Conservation (phyloP, 2,797 vertebrate species). For the Hyperoplus immaculatus region DNA sequence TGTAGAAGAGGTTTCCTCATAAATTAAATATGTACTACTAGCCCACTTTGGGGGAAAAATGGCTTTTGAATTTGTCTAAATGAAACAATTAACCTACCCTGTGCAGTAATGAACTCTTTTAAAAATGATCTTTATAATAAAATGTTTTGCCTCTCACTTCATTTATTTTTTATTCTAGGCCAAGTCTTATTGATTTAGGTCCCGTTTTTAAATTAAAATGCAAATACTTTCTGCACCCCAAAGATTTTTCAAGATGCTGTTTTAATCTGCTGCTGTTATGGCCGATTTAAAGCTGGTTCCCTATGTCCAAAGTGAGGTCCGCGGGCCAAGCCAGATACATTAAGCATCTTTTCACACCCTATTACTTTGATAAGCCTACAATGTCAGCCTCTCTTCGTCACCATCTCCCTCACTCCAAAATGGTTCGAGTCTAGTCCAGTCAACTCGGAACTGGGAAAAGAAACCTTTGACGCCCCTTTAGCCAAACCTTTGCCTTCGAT, state of each 20-base stretch:
- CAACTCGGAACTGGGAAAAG: not conserved
- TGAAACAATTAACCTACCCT: not conserved
- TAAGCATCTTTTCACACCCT: not conserved
- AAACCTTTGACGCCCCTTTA: slow-evolving; percentile 5
- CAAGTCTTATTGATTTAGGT: not conserved
- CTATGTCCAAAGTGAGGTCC: not conserved
- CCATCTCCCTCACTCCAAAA: not conserved
- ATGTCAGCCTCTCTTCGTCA: not conserved
- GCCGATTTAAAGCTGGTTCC: not conserved
- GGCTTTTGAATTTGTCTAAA: not conserved
- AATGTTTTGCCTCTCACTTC: too few relatives aligned
- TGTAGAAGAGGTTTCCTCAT: not conserved
- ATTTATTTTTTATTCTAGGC: not conserved
- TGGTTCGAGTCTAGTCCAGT: not conserved
- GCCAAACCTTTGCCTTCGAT: slow-evolving; percentile 33
- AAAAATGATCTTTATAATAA: not conserved
- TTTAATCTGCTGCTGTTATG: not conserved
- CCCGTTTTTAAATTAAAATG: not conserved
- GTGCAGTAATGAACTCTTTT: not conserved
- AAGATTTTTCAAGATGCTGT: not conserved
- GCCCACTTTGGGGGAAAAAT: too few relatives aligned
- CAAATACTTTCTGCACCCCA: not conserved
- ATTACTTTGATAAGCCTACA: slow-evolving; percentile 2
- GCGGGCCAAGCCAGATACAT: not conserved
- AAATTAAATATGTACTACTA: not conserved